Base-by-base conservation (phyloP, 2,113 vertebrate genomes). In the Platysteira castanea region DNA sequence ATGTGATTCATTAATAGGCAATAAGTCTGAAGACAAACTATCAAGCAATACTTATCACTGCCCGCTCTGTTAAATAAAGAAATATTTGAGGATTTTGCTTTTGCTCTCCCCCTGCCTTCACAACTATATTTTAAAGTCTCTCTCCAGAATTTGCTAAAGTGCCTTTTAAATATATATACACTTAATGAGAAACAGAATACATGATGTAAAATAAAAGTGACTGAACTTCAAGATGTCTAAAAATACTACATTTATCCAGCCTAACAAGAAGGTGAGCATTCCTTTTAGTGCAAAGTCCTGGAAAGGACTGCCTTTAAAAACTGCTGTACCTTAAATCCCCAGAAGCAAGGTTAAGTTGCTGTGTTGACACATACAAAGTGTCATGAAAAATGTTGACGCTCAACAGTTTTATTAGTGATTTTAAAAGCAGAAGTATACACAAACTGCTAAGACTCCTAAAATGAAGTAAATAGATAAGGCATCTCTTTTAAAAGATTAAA, bases 181-280 rank as follows among this genome's bases (percentile, higher is more conserved):
- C 2, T 42, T 19, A 57, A 77, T 50, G 53, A 92, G 56, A 90
- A 89, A 91, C 42, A 53, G 53, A 81, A 71, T 13, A 49, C 5
- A n/a, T 13, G 20, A 75, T 35, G 18, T 39, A 80, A 87, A 87
- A 87, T 56, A 76, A 42, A 83, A 96, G 87, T 81, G 59, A 78
- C 69, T 83, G 85, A 82, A 78, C 59, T 83, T 42, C 78, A 88
- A 90, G 31, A 68, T 83, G 65, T 80, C 56, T 96, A 93, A 97
- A 97, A 97, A 91, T 28, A 87, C 24, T 44, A 67, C 61, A 94
- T 35, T 87, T 76, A 94, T 92, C 37, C 89, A 80, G 46, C 59
- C 46, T 85, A 84, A 93, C 85, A 91, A 94, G 82, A 93, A 88
- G n/a, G 46, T 27, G 18, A 81, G 35, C 60, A 67, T 86, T 96